Evolutionary conservation across 2,797 vertebrate genomes (phyloP).

Genomic region (Microchirus variegatus): DNA sequence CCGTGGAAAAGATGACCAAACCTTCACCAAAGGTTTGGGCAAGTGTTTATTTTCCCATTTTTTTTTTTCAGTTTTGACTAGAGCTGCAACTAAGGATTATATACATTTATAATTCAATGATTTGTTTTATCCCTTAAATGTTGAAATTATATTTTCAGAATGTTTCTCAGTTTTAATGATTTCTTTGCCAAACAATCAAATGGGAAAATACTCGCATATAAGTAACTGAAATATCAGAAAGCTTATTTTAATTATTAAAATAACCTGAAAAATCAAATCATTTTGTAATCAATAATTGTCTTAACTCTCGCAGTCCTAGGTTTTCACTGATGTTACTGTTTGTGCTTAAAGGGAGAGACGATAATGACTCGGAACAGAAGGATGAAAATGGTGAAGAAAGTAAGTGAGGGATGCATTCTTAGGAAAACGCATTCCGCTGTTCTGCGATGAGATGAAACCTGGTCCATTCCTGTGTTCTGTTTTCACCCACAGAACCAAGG

Average conservation of each 20-base stretch:
- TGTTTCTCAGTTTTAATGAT: too few relatives aligned
- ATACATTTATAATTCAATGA: too few relatives aligned
- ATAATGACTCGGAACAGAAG: slow-evolving; percentile 23
- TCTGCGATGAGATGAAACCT: not conserved
- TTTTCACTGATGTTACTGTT: not conserved
- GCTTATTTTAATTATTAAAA: too few relatives aligned
- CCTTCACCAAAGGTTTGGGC: slow-evolving; percentile 59
- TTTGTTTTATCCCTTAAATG: too few relatives aligned
- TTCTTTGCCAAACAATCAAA: too few relatives aligned
- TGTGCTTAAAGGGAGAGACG: slow-evolving; percentile 33
- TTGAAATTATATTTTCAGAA: too few relatives aligned
- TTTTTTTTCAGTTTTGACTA: accelerated
- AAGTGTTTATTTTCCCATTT: not conserved
- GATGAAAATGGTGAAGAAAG: slow-evolving; percentile 31
- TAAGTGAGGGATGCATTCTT: slow-evolving; percentile 27
- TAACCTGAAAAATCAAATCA: too few relatives aligned
- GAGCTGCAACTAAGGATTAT: too few relatives aligned
- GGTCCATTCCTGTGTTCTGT: not conserved
- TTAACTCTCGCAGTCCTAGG: not conserved
- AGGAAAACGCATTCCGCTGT: not conserved
- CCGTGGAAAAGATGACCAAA: slow-evolving; percentile 81
- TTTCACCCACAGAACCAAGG: slow-evolving; percentile 77
- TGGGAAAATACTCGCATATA: too few relatives aligned
- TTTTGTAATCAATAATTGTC: too few relatives aligned
- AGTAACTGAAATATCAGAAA: too few relatives aligned